Conservation (phyloP, 2,797 vertebrate species). For the Delichon dasypus region DNA sequence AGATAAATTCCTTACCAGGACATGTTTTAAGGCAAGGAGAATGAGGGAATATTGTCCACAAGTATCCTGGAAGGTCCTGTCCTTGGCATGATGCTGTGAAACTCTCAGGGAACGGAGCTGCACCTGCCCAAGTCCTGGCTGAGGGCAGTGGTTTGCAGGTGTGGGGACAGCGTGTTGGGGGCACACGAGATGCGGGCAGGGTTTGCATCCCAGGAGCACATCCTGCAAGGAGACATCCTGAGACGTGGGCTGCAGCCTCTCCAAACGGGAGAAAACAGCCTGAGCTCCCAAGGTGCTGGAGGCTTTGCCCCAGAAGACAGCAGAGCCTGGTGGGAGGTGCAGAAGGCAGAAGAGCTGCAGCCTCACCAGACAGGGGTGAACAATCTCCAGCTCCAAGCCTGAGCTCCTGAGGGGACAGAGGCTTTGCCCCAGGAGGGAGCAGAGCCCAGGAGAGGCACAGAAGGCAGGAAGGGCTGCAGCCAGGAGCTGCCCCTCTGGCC, state of each 20-base stretch:
- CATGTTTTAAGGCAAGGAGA: background rate
- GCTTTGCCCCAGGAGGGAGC: background rate
- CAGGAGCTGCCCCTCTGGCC: background rate
- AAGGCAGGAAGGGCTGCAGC: background rate
- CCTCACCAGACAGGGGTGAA: background rate
- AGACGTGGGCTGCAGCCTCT: background rate
- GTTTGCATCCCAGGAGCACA: background rate
- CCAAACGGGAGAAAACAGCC: background rate
- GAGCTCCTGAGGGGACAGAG: background rate
- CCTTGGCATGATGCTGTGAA: background rate
- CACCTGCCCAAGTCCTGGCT: background rate
- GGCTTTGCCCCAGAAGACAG: background rate
- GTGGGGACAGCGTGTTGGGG: fast-evolving
- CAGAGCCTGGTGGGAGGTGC: background rate
- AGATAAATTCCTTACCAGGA: background rate
- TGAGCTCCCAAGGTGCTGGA: fast-evolving
- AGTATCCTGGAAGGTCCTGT: background rate
- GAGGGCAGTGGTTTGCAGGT: background rate
- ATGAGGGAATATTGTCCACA: fast-evolving
- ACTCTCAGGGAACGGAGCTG: background rate
- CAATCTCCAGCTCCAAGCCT: background rate
- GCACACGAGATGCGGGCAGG: fast-evolving
- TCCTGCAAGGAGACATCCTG: background rate
- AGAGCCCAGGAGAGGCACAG: background rate
- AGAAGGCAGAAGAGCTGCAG: background rate